Evolutionary conservation across 2,113 vertebrate species (phyloP).

Genomic region (Tonatia bakeri): DNA sequence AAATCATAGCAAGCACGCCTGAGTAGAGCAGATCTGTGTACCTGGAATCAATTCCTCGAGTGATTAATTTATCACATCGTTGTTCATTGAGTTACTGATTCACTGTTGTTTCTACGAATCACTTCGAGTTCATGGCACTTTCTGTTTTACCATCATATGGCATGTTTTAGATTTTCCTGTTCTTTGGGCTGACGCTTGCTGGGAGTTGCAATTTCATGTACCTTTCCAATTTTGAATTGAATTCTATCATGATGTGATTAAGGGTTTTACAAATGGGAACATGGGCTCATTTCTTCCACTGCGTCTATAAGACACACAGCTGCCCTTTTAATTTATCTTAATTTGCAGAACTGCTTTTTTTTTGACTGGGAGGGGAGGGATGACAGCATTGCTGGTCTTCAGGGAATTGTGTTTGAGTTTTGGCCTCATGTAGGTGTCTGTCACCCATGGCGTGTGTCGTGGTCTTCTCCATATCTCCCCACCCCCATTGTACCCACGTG

Average conservation of each 20-base stretch:
- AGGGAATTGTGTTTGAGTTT: not conserved
- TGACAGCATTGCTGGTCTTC: not conserved
- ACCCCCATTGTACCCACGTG: accelerated
- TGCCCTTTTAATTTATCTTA: not conserved
- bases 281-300: not conserved
- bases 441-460: not conserved
- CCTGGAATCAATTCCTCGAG: not conserved
- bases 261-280: not conserved
- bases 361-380: not conserved
- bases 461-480: not conserved
- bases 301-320: not conserved
- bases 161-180: not conserved
- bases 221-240: not conserved
- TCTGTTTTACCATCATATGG: not conserved
- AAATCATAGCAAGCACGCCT: not conserved
- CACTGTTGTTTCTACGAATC: not conserved
- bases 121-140: not conserved
- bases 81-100: not conserved
- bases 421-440: not conserved
- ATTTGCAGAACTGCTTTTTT: not conserved
- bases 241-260: not conserved
- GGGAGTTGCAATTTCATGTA: not conserved
- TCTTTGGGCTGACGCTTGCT: not conserved
- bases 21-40: not conserved
- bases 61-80: not conserved